Percentiles rank a stretch among this genome's conserved stretches.
phyloP scores from a whole-genome alignment of 2,888 invertebrate genomes.

The Orchesellides sinensis region DNA sequence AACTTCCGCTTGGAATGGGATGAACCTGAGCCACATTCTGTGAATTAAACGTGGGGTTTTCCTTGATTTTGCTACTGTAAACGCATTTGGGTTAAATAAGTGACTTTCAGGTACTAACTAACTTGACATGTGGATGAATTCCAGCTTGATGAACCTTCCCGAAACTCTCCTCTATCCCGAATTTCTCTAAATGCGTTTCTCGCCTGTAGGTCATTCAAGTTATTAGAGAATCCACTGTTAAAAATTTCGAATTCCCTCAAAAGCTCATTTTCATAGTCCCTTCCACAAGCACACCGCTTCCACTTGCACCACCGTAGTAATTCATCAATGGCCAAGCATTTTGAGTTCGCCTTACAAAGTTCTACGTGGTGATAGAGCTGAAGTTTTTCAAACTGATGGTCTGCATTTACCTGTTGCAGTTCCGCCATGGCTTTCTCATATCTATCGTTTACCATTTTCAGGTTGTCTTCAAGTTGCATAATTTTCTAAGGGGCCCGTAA shows the following conservation, averaged over 20 bases:
- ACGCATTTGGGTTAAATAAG: background rate
- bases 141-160: constrained; percentile 10
- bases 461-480: constrained; percentile 27
- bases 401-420: constrained; percentile 37
- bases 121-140: background rate
- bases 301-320: constrained; percentile 15
- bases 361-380: constrained; percentile 42
- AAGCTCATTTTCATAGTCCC: constrained; percentile 28
- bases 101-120: background rate
- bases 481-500: constrained; percentile 18
- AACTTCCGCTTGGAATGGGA: constrained; percentile 15
- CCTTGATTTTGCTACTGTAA: no score
- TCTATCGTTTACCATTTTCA: constrained; percentile 14
- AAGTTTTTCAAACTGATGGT: constrained; percentile 47
- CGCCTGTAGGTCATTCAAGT: no score
- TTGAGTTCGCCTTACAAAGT: constrained; percentile 20
- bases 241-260: constrained; percentile 27
- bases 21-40: background rate
- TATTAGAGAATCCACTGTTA: background rate
- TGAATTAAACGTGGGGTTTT: background rate
- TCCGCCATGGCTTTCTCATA: constrained; percentile 39
- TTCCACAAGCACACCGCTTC: constrained; percentile 24
- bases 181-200: background rate
- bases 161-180: background rate
- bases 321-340: constrained; percentile 20